phyloP scores from a whole-genome alignment of 2,797 vertebrate genomes.

The Myoxocephalus aenaeus region DNA sequence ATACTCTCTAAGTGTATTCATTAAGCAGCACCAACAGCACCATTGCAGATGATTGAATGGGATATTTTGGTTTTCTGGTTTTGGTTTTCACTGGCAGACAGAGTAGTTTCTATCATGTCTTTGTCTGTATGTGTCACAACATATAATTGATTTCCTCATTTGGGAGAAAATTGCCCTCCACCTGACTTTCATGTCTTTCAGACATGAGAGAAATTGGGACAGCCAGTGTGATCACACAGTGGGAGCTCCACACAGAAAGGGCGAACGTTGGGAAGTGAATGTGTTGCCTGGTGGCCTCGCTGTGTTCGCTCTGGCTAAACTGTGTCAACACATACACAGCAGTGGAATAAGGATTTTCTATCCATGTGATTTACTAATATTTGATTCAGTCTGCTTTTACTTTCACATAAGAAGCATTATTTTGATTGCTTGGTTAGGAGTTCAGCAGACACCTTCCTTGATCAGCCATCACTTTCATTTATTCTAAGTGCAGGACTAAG shows the following conservation, averaged over 20 bases:
- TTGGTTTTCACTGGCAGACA: neutral
- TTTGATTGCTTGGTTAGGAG: conserved; percentile 2
- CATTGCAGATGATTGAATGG: neutral
- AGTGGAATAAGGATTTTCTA: conserved; percentile 5
- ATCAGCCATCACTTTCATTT: neutral
- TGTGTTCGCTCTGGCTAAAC: conserved; percentile 18
- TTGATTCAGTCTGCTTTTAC: neutral
- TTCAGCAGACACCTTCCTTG: neutral
- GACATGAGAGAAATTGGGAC: conserved; percentile 36
- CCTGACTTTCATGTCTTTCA: conserved; percentile 19
- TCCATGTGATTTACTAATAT: neutral
- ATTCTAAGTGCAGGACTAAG: neutral
- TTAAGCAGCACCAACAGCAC: neutral
- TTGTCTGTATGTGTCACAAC: conserved; percentile 3
- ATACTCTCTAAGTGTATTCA: neutral
- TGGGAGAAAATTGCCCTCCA: conserved; percentile 12
- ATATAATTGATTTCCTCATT: conserved; percentile 9
- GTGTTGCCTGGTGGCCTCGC: conserved; percentile 6
- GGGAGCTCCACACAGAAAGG: conserved; percentile 37
- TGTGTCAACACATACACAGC: conserved; percentile 11
- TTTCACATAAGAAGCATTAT: neutral
- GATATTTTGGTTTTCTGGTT: neutral
- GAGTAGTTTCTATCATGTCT: conserved; percentile 1
- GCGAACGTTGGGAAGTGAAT: conserved; percentile 16
- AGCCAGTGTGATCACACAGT: conserved; percentile 40